Evolutionary conservation across 2,797 vertebrate genomes (phyloP).

Genomic region (Trachops cirrhosus): DNA sequence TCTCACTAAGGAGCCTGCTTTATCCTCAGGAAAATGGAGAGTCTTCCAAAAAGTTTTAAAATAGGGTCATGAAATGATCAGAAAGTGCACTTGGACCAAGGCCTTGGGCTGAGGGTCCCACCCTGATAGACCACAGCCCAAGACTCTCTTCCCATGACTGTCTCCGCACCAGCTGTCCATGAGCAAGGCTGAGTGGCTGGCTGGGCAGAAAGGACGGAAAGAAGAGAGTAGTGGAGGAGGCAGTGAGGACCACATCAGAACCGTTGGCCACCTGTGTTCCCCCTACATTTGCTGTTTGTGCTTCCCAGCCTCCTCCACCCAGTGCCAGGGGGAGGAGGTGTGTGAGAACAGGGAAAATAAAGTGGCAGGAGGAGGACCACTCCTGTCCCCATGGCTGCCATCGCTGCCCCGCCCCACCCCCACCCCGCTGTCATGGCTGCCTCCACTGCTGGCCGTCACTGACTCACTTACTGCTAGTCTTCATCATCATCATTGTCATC

Average conservation of each 20-base stretch:
- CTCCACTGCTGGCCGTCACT: neutral
- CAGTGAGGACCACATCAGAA: neutral
- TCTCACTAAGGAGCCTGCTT: neutral
- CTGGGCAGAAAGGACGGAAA: neutral
- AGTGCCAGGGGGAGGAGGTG: neutral
- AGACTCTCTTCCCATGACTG: neutral
- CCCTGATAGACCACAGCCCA: neutral
- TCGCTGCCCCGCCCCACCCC: no score
- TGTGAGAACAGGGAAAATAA: neutral
- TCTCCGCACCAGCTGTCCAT: neutral
- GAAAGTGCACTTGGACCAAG: neutral
- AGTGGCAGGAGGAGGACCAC: neutral
- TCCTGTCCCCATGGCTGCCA: fast-evolving
- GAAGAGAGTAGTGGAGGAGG: neutral
- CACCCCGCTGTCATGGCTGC: no score
- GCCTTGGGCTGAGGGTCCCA: neutral
- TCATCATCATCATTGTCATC: neutral
- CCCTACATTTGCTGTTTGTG: neutral
- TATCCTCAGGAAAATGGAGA: neutral
- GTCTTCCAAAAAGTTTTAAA: neutral
- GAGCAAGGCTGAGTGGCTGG: neutral
- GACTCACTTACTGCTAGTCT: neutral
- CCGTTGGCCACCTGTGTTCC: neutral
- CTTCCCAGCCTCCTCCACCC: neutral
- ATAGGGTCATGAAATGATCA: neutral